phyloP scores from a whole-genome alignment of 1,140 invertebrate species.

The Globodera rostochiensis region DNA sequence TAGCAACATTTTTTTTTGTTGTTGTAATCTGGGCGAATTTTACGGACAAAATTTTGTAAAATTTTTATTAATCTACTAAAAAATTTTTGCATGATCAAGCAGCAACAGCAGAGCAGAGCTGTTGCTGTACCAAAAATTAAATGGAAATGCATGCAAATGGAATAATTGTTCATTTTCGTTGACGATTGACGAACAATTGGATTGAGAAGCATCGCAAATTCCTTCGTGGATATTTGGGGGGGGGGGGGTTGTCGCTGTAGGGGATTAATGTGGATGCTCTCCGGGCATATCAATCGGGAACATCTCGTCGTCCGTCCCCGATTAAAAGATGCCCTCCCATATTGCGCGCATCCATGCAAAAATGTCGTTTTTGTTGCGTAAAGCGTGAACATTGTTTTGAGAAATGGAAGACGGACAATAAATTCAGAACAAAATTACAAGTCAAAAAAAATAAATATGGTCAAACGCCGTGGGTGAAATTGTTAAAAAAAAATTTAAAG shows the following conservation, averaged over 20 bases:
- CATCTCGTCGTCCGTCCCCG: neutral
- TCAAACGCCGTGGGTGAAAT: no score
- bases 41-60: no score
- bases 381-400: neutral
- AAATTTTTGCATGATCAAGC: no score
- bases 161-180: no score
- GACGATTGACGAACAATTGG: neutral
- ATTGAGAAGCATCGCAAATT: neutral
- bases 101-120: no score
- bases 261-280: neutral
- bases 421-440: no score
- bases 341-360: neutral
- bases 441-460: no score
- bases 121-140: no score
- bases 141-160: no score
- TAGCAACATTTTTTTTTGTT: neutral
- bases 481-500: no score
- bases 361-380: slow-evolving; percentile 12
- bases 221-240: neutral
- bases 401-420: neutral
- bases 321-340: neutral
- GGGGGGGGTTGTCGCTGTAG: neutral
- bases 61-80: no score
- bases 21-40: no score
- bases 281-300: slow-evolving; percentile 1